Evolutionary conservation across 2,113 vertebrate species (phyloP), one percentile per base, ranked within the genome.

Genomic region (Ardeotis arabs): DNA sequence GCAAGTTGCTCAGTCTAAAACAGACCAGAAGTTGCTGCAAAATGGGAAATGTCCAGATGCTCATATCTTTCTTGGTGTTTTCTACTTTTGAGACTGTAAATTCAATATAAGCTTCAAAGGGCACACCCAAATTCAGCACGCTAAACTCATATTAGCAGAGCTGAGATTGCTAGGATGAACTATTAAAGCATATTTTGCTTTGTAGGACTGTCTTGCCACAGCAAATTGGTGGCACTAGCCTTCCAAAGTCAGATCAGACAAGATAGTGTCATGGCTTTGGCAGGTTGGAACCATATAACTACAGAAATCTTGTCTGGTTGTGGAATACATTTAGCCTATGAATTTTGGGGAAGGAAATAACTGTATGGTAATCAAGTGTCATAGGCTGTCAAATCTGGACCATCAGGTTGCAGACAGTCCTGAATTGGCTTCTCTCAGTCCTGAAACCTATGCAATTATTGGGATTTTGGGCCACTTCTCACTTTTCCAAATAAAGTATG

Each of bases 401-500:
- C 8, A 44, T 37, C 18, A 72, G 14, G 13, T 37, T 82, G 18
- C 24, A 58, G 53, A 14, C 2, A 29, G 14, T 66, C 20, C n/a
- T 66, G 27, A 31, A 63, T 0, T 49, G 25, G 3, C 24, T 84
- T 5, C 39, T 70, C 24, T 74, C 21, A 29, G 7, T 33, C 9
- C 18, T 8, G 41, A 78, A 45, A 78, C 2, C 16, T 78, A 47
- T 39, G 14, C 2, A 82, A 5, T 53, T 74, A 35, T 6, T 31
- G 4, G 2, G 15, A 0, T 29, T 90, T 87, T 4, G 10, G 8
- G 14, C 5, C 81, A 12, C 21, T 1, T 11, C 8, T 39, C 22
- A 37, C 21, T 64, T 60, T 78, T 13, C 0, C 0, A 45, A 90
- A 83, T 50, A 63, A 75, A 68, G 5, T 35, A 37, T 47, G 1